Evolutionary conservation across 2,113 vertebrate species (phyloP), one percentile per base, ranked within the genome.

Genomic region (Laticauda laticaudata): DNA sequence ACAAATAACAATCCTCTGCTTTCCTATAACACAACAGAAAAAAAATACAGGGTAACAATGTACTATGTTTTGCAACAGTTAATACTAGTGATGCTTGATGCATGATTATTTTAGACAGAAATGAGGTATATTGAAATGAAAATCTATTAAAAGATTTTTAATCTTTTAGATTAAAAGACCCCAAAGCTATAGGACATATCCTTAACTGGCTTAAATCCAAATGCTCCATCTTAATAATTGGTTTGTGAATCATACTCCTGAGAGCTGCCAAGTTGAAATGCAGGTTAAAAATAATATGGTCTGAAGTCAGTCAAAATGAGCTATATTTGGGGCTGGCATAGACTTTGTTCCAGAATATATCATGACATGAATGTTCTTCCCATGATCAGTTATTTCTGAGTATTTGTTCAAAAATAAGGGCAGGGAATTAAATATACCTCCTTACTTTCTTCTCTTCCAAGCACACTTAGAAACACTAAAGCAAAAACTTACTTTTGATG

Each of bases 191-290:
- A 92, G 57, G 48, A 55, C 57, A 54, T 92, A 55, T 85, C 51
- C 88, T 90, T 64, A 93, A 90, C 45, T 86, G 88, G 55, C 75
- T 87, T 90, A 64, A 90, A 81, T 93, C 88, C 55, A 93, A 93
- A 45, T 64, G 5, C 55, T 93, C 59, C 55, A 90, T 93, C 88
- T 64, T 64, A 93, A 92, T 92, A 92, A 93, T 85, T 90, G 69
- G 54, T 61, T 93, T 93, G 45, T 93, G 88, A 90, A 93, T 93
- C 92, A 93, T 90, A 88, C 57, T 55, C 91, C 64, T 88, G 86
- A 69, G 59, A 88, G 86, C 86, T 88, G 88, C 69, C 57, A 90
- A 90, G 43, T 15, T 90, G 55, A 93, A 93, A 86, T 59, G 11
- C 92, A 93, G 59, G 75, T 57, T 21, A 61, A 12, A 86, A 59